These are phyloP conservation scores for Parazoanthus darwini DNA, from an alignment of 92 coral and sea anemone genomes.

Conservation along the genomic window DNA sequence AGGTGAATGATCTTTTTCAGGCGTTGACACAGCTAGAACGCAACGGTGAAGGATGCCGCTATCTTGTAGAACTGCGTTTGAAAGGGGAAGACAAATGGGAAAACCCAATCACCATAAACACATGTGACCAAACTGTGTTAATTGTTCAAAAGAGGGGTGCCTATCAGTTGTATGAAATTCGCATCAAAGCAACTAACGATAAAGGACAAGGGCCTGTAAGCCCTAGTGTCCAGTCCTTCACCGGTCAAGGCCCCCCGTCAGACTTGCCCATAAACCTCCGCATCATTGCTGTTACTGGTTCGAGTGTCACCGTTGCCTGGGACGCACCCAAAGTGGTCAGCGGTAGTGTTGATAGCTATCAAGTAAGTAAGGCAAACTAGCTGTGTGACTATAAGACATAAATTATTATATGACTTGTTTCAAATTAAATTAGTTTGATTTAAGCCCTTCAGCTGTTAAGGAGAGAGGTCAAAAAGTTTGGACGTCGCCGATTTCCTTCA, in stretches of 20 bases:
- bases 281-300: background rate
- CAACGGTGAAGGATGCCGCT: conserved; percentile 25
- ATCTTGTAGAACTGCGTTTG: conserved; percentile 13
- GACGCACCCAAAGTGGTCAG: background rate
- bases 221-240: conserved; percentile 10
- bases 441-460: no score
- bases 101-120: background rate
- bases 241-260: background rate
- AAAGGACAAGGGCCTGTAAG: conserved; percentile 25
- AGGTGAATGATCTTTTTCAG: background rate
- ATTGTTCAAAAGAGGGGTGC: no score
- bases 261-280: background rate
- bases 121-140: background rate
- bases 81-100: conserved; percentile 1
- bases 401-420: no score
- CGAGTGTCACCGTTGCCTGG: conserved; percentile 14
- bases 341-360: conserved; percentile 35
- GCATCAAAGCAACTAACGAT: conserved; percentile 10
- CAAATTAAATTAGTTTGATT: no score
- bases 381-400: no score
- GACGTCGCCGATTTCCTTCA: no score
- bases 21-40: conserved; percentile 20
- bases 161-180: conserved; percentile 6
- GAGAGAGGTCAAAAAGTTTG: no score
- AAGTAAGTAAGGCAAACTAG: background rate